Conservation (phyloP, 1,140 invertebrate genomes). For the Campoletis sonorensis region DNA sequence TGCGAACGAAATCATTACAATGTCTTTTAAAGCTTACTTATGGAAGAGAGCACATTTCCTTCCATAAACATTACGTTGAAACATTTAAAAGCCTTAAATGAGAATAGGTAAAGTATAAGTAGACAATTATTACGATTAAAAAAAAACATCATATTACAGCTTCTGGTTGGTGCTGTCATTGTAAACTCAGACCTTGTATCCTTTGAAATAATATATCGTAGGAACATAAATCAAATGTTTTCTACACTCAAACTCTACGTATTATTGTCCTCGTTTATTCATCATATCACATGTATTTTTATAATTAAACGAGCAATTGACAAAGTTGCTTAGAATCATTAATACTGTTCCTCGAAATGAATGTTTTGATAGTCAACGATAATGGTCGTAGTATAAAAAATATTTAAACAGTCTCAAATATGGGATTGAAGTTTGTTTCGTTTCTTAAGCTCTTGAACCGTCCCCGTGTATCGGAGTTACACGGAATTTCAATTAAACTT, state of each 20-base stretch:
- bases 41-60: slow-evolving; percentile 22
- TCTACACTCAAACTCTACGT: slow-evolving; percentile 2
- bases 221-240: slow-evolving; percentile 29
- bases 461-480: not conserved
- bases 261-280: slow-evolving; percentile 37
- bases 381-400: not conserved
- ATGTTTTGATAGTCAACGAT: slow-evolving; percentile 1
- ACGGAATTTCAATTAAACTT: not conserved
- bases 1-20: not conserved
- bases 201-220: slow-evolving; percentile 24
- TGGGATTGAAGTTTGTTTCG: not conserved
- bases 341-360: slow-evolving; percentile 40
- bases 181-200: slow-evolving; percentile 6
- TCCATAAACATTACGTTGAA: slow-evolving; percentile 1
- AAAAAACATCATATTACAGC: slow-evolving; percentile 3
- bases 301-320: slow-evolving; percentile 9
- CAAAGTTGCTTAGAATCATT: slow-evolving; percentile 30
- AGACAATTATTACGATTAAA: slow-evolving; percentile 7
- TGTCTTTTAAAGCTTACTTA: slow-evolving; percentile 31
- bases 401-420: not conserved
- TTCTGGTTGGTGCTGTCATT: not conserved
- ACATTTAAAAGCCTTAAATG: not conserved
- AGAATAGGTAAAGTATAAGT: slow-evolving; percentile 1
- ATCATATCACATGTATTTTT: slow-evolving; percentile 24
- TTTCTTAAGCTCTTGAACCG: not conserved